Evolutionary conservation across 2,113 vertebrate species (phyloP).

Genomic region (Saccopteryx leptura): DNA sequence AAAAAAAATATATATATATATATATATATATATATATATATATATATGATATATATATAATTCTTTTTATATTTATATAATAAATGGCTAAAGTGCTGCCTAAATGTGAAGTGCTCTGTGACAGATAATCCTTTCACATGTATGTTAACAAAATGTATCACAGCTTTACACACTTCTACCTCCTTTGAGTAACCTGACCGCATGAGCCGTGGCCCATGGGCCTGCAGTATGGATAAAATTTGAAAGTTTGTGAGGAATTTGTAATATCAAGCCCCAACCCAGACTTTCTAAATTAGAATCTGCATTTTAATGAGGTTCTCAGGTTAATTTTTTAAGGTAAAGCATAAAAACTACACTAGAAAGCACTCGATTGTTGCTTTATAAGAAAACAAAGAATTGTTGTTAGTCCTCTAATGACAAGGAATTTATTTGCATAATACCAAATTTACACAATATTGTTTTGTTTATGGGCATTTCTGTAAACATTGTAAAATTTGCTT

Average conservation of each 20-base stretch:
- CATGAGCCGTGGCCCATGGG: not conserved
- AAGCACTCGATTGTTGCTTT: not conserved
- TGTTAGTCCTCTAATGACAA: not conserved
- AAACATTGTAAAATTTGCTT: conserved; percentile 12
- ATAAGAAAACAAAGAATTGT: not conserved
- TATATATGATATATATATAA: too few species aligned
- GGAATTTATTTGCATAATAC: not conserved
- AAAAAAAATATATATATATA: too few species aligned
- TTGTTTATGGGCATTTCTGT: not conserved
- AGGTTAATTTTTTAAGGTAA: not conserved
- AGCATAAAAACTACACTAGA: not conserved
- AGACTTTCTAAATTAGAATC: not conserved
- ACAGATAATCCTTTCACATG: not conserved
- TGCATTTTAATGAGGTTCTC: not conserved
- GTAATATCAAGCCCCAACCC: not conserved
- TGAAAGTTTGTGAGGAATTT: not conserved
- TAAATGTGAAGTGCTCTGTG: not conserved
- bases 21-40: too few species aligned
- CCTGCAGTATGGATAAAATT: not conserved
- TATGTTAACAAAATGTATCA: not conserved
- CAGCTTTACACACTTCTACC: not conserved
- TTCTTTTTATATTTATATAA: not conserved
- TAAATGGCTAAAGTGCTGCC: not conserved
- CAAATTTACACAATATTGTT: not conserved
- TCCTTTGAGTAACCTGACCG: not conserved